Evolutionary conservation across 1,140 invertebrate species (phyloP).

Genomic region (Ips nitidus): DNA sequence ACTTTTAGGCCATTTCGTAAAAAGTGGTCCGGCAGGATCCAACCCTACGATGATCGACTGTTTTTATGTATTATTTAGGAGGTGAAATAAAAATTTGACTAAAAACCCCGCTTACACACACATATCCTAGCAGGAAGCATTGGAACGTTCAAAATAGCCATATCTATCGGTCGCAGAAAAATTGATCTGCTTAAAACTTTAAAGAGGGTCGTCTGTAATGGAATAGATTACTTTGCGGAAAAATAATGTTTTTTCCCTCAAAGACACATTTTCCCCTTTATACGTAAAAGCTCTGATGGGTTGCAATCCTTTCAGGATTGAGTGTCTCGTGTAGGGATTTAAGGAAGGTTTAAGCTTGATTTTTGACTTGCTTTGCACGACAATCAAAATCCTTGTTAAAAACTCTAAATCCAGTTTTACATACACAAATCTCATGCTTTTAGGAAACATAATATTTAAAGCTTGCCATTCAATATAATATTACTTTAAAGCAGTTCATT

Average conservation of each 20-base stretch:
- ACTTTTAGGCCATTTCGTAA: conserved; percentile 51
- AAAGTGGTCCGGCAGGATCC: conserved; percentile 62
- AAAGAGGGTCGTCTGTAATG: conserved; percentile 26
- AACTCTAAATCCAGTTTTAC: too few relatives aligned
- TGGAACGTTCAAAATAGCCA: too few relatives aligned
- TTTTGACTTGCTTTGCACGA: not conserved
- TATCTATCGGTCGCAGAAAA: conserved; percentile 21
- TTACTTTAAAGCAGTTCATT: too few relatives aligned
- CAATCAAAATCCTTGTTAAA: too few relatives aligned
- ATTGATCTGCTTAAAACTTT: conserved; percentile 30
- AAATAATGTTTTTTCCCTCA: conserved; percentile 18
- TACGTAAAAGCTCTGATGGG: conserved; percentile 14
- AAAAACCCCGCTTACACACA: too few relatives aligned
- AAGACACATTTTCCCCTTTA: conserved; percentile 8
- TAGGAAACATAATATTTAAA: too few relatives aligned
- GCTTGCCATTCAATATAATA: too few relatives aligned
- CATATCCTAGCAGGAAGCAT: too few relatives aligned
- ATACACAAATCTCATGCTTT: too few relatives aligned
- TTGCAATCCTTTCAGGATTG: conserved; percentile 10
- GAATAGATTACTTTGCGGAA: conserved; percentile 27
- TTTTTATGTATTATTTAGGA: not conserved
- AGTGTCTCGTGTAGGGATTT: conserved; percentile 6
- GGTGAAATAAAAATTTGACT: too few relatives aligned
- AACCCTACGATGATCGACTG: conserved; percentile 49
- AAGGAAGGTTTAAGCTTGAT: not conserved